A percentile compares a stretch with the other conserved stretches of the same genome.
phyloP scores from a whole-genome alignment of 1,140 invertebrate species.

The Neodiprion virginianus region DNA sequence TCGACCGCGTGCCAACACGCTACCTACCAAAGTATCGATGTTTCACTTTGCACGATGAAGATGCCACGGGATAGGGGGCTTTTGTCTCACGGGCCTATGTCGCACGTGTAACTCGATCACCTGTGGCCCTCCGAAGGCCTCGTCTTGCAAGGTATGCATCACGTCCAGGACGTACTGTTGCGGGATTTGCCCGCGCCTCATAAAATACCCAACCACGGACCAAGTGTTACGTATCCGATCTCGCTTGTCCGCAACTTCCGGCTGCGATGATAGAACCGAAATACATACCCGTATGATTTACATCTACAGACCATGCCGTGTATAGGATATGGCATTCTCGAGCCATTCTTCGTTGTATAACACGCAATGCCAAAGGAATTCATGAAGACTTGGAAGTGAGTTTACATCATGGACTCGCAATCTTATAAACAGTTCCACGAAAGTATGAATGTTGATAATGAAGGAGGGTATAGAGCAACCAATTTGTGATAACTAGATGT shows the following conservation, averaged over 20 bases:
- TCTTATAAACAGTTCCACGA: too few species aligned
- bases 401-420: too few species aligned
- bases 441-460: too few species aligned
- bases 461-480: too few species aligned
- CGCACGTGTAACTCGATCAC: not conserved
- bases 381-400: too few species aligned
- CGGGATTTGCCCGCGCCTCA: not conserved
- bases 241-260: not conserved
- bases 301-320: too few species aligned
- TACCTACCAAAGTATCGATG: not conserved
- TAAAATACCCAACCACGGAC: not conserved
- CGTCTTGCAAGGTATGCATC: not conserved
- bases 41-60: not conserved
- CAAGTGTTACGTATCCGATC: slow-evolving; percentile 2
- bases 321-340: too few species aligned
- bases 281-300: too few species aligned
- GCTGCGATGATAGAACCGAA: not conserved
- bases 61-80: not conserved
- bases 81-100: not conserved
- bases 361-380: too few species aligned
- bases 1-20: not conserved
- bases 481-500: too few species aligned
- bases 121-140: not conserved
- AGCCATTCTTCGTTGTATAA: too few species aligned
- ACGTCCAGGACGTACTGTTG: not conserved